These are phyloP conservation scores for Jacana jacana DNA, from an alignment of 2,113 vertebrate genomes.

Conservation along the genomic window DNA sequence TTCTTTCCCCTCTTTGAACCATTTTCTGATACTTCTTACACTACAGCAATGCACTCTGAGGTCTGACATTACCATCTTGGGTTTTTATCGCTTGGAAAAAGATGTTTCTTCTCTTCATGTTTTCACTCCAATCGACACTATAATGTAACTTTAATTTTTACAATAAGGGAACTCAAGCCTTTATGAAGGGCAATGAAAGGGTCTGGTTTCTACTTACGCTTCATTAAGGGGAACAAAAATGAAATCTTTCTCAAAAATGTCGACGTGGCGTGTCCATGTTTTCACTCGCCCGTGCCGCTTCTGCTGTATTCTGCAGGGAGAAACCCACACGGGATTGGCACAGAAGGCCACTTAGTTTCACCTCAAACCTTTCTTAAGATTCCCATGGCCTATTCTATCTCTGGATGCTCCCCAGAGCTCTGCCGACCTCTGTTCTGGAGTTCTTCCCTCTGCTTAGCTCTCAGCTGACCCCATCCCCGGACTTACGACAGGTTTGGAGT, in stretches of 20 bases:
- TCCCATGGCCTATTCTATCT: no score
- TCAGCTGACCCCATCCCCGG: not conserved
- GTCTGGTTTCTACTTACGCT: constrained; percentile 84
- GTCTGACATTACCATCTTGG: no score
- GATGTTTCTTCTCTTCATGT: not conserved
- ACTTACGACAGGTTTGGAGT: constrained; percentile 91
- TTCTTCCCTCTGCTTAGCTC: not conserved
- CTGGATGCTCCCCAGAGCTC: not conserved
- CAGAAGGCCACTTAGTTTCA: not conserved
- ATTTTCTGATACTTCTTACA: not conserved
- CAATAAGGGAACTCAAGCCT: not conserved
- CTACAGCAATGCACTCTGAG: no score
- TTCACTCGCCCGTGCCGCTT: constrained; percentile 94
- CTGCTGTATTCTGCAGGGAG: constrained; percentile 86
- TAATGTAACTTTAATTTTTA: not conserved
- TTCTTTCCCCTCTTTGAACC: not conserved
- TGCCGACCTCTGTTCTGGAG: not conserved
- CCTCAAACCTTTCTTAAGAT: no score
- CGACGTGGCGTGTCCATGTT: constrained; percentile 97
- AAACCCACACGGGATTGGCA: not conserved
- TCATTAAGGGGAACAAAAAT: constrained; percentile 99
- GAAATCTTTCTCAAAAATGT: constrained; percentile 98
- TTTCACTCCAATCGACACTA: not conserved
- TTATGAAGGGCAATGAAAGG: not conserved
- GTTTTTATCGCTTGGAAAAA: not conserved